A percentile compares a stretch with the other conserved stretches of the same genome.
These are phyloP conservation scores for Melanotaenia parkinsoni DNA, from an alignment of 2,797 vertebrate species.

Conservation along the genomic window DNA sequence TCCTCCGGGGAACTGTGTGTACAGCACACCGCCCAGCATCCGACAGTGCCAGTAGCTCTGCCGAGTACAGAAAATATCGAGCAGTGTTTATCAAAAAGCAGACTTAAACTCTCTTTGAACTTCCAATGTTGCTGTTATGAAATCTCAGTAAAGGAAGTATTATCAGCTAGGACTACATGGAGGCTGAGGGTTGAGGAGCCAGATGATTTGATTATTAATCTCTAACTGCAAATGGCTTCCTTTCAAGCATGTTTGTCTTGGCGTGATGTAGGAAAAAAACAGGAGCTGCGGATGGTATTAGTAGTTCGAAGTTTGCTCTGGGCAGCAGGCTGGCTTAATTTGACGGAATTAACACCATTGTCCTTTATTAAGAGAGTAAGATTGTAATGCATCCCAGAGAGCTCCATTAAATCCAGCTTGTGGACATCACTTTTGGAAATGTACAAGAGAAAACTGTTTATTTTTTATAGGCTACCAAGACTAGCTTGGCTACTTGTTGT, in stretches of 20 bases:
- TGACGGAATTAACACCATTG: not conserved
- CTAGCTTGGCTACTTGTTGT: conserved; percentile 27
- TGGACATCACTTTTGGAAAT: conserved; percentile 11
- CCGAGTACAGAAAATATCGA: conserved; percentile 59
- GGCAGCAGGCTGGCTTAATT: not conserved
- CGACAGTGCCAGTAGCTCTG: conserved; percentile 36
- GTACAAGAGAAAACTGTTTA: not conserved
- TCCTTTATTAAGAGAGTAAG: conserved; percentile 18
- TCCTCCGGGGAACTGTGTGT: conserved; percentile 40
- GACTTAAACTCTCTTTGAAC: conserved; percentile 73
- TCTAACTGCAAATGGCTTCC: conserved; percentile 59
- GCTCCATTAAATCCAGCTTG: not conserved
- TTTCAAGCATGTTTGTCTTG: conserved; percentile 59
- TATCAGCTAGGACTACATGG: conserved; percentile 48
- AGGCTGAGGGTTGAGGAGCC: conserved; percentile 45
- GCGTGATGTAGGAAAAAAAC: conserved; percentile 43
- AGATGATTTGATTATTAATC: conserved; percentile 70
- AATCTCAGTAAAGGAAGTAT: conserved; percentile 72
- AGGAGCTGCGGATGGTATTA: conserved; percentile 13
- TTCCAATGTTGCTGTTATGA: conserved; percentile 68
- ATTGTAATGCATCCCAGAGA: not conserved
- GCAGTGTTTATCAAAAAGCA: conserved; percentile 67
- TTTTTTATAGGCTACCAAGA: conserved; percentile 8
- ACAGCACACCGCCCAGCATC: conserved; percentile 35
- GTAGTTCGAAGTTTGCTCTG: not conserved